Percentiles rank a stretch among this genome's conserved stretches.
Evolutionary conservation across 2,888 invertebrate species (phyloP).

Genomic region (Scaeva pyrastri): DNA sequence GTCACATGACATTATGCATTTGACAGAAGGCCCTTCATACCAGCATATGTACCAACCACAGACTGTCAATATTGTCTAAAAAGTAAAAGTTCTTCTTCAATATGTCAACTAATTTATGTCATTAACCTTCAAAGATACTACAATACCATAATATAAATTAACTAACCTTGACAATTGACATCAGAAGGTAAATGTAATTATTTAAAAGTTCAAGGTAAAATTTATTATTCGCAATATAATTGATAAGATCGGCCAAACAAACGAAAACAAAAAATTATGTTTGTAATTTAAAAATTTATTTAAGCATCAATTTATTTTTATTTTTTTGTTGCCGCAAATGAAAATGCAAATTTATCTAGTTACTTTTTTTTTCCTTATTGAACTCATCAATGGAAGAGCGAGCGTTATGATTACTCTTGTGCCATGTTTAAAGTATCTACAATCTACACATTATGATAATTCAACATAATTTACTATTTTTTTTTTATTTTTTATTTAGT

Average conservation of each 20-base stretch:
- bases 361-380: constrained; percentile 2
- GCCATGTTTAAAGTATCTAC: too few relatives aligned
- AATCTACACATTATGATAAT: background rate
- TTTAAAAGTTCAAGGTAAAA: constrained; percentile 8
- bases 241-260: background rate
- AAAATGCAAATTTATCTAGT: constrained; percentile 22
- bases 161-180: background rate
- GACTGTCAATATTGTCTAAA: too few relatives aligned
- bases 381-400: constrained; percentile 22
- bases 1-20: too few relatives aligned
- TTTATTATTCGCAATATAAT: background rate
- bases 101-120: too few relatives aligned
- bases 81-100: too few relatives aligned
- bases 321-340: background rate
- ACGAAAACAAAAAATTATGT: background rate
- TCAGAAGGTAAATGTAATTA: background rate
- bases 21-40: too few relatives aligned
- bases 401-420: background rate
- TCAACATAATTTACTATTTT: background rate
- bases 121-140: background rate
- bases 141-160: background rate
- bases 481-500: background rate
- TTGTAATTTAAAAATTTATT: constrained; percentile 15
- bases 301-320: constrained; percentile 7
- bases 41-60: too few relatives aligned